Base-by-base conservation (phyloP, 1,140 invertebrate species). In the Acyrthosiphon pisum region DNA sequence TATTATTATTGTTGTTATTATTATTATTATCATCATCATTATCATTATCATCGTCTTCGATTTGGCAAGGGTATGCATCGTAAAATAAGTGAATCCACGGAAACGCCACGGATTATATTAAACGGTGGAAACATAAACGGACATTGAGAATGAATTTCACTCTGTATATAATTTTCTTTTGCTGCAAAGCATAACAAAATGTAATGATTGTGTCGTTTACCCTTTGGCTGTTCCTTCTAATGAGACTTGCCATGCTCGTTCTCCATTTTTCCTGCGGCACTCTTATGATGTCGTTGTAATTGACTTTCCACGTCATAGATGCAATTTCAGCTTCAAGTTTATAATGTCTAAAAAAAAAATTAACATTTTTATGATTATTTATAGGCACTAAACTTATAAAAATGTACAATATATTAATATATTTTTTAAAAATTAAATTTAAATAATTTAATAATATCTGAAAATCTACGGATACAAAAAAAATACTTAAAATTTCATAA, bases 241-340 rank as follows among this genome's bases (percentile, higher is more conserved):
- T 94, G 11, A 93, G 93, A 2, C 97, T 97, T 93, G 97, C 96
- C 93, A 97, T 95, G 22, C 97, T 97, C 14, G 97, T 97, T 30
- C 96, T 95, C 11, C 96, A 94, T 41, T 95, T 95, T 14, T 96
- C 96, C 83, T 84, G 93, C 53, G 87, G 93, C 44, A 94, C 94
- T 26, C 95, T 94, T 93, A 95, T 95, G 1, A 99, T 96, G 94
- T 99, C 98, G 93, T 97, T 97, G 96, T 97, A 98, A 94, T 97
- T 96, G 1, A 99, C 97, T 94, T 98, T 97, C 99, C 99, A 99
- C 41, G 97, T 98, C 98, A 99, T 99, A 50, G 98, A 98, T 3
- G 98, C 98, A 93, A 99, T 97, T 95, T 99, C 98, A 0, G 97
- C 97, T 95, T 99, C 98, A 41, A 99, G 95, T 95, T 98, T 98